Base-by-base conservation (phyloP, 35 echinoderm and acorn worm genomes). In the Acanthaster planci region DNA sequence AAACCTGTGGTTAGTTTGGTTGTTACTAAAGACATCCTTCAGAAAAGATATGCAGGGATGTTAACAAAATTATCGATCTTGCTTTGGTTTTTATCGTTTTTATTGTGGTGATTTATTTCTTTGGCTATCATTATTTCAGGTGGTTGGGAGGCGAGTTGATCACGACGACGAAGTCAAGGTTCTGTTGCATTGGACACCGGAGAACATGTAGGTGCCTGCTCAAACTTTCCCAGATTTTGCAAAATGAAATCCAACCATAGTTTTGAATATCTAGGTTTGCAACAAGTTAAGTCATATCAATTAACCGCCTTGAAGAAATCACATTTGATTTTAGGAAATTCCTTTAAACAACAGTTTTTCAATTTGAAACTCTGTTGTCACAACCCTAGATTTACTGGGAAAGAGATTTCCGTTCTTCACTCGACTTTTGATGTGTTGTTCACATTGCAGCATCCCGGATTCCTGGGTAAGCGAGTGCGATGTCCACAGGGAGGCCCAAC, bases 181-280 rank as follows among this genome's bases (percentile, higher is more conserved):
- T 64, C 57, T 89, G 15, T 78, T 89, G 16, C 87, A 79, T 51
- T 89, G 87, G 87, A 82, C 87, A 47, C 87, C 87, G 51, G 39
- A 58, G 31, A 79, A 89, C 52, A 64, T 89, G 87, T 89, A 82
- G 82, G 87, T 82, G 31, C 15, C n/a, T 50, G 18, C n/a, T n/a
- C n/a, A n/a, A n/a, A n/a, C n/a, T n/a, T n/a, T n/a, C n/a, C n/a
- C n/a, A n/a, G n/a, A n/a, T n/a, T n/a, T n/a, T n/a, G n/a, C n/a
- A n/a, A n/a, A n/a, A n/a, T n/a, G n/a, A n/a, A n/a, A n/a, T n/a
- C n/a, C n/a, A n/a, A n/a, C n/a, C n/a, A n/a, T n/a, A n/a, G n/a
- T n/a, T n/a, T n/a, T n/a, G n/a, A n/a, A n/a, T n/a, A n/a, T n/a
- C n/a, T n/a, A n/a, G n/a, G n/a, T n/a, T n/a, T n/a, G n/a, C n/a